A percentile compares a stretch with the other conserved stretches of the same genome.
phyloP scores from a whole-genome alignment of 2,113 vertebrate genomes.

The Apus apus region DNA sequence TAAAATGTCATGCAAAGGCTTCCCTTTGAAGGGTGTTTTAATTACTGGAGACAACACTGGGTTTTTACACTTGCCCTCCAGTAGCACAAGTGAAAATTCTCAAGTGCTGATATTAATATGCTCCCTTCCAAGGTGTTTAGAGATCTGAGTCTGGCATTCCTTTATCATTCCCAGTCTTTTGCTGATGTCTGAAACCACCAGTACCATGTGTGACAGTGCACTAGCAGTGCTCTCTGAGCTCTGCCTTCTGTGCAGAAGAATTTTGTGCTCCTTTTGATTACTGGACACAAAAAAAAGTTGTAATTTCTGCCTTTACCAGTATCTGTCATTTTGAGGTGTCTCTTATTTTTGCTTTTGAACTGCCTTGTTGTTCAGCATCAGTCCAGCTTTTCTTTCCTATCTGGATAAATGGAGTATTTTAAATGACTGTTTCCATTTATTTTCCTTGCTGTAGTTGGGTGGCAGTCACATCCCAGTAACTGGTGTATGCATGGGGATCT shows the following conservation, averaged over 20 bases:
- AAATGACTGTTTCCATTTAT: neutral
- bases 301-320: neutral
- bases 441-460: neutral
- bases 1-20: neutral
- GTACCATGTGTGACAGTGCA: neutral
- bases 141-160: neutral
- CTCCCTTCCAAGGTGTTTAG: neutral
- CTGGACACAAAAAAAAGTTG: neutral
- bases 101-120: neutral
- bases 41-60: neutral
- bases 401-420: neutral
- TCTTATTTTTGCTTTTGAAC: constrained; percentile 46
- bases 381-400: neutral
- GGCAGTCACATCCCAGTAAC: constrained; percentile 19
- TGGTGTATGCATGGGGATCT: neutral
- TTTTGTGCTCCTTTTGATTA: neutral
- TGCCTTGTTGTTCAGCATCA: neutral
- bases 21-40: neutral
- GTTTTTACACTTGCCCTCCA: neutral
- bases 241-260: neutral
- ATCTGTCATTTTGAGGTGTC: neutral
- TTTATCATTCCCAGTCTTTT: neutral
- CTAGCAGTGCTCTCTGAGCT: neutral
- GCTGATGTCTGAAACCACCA: neutral
- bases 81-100: neutral